These are phyloP conservation scores for Pararge aegeria DNA, from an alignment of 1,140 invertebrate genomes.

Conservation along the genomic window DNA sequence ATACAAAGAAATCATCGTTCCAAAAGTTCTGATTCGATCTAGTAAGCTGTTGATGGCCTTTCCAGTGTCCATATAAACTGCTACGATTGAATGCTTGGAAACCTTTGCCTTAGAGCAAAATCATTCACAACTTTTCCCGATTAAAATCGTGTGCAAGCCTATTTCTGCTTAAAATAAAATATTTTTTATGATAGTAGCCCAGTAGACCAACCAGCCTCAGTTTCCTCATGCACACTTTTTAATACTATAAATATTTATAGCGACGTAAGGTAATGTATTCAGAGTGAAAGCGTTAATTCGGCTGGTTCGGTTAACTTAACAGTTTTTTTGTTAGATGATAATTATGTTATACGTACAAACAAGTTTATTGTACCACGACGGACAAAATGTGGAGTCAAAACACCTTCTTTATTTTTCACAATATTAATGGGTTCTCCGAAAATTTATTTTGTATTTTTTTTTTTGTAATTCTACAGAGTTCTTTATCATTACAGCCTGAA, in stretches of 20 bases:
- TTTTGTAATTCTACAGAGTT: not conserved
- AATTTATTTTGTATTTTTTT: not conserved
- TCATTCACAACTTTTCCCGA: no score
- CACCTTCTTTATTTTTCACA: not conserved
- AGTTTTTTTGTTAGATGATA: slow-evolving; percentile 32
- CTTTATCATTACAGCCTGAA: no score
- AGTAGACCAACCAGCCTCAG: slow-evolving; percentile 20
- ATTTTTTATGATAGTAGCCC: no score
- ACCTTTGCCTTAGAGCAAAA: no score
- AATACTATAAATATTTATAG: slow-evolving; percentile 69
- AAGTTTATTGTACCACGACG: slow-evolving; percentile 23
- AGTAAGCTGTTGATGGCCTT: no score
- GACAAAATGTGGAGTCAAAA: slow-evolving; percentile 17
- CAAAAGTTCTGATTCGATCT: no score
- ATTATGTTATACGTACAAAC: slow-evolving; percentile 28
- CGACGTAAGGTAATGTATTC: slow-evolving; percentile 58
- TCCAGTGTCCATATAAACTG: no score
- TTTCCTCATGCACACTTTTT: slow-evolving; percentile 31
- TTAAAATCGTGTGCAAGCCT: no score
- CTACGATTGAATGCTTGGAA: no score
- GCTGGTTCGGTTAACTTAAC: slow-evolving; percentile 36
- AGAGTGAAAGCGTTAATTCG: slow-evolving; percentile 68
- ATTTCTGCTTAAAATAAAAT: no score
- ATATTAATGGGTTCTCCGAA: slow-evolving; percentile 3
- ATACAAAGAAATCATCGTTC: no score